These are phyloP conservation scores for Paratrypauchen microcephalus DNA, from an alignment of 2,797 vertebrate genomes.

Conservation along the genomic window DNA sequence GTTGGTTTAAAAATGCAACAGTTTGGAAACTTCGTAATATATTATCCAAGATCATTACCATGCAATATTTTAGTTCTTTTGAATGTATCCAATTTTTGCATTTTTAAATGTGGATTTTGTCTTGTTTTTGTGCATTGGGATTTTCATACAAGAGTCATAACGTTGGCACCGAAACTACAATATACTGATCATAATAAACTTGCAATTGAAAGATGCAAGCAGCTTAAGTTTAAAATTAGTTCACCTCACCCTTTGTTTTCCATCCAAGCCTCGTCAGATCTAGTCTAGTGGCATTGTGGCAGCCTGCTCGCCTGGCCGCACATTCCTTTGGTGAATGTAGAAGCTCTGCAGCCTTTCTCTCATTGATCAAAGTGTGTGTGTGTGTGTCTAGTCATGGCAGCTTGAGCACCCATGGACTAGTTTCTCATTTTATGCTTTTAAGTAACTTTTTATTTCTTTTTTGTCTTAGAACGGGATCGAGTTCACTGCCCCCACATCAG, in stretches of 20 bases:
- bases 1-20: background rate
- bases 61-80: background rate
- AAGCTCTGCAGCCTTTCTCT: slow-evolving; percentile 38
- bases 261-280: slow-evolving; percentile 5
- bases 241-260: slow-evolving; percentile 10
- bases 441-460: slow-evolving; percentile 19
- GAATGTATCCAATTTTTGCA: background rate
- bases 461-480: slow-evolving; percentile 53
- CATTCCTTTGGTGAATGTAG: slow-evolving; percentile 5
- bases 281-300: slow-evolving; percentile 10
- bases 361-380: background rate
- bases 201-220: background rate
- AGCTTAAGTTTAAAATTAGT: background rate
- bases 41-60: background rate
- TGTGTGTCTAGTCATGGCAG: slow-evolving; percentile 12
- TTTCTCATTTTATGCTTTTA: background rate
- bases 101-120: background rate
- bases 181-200: background rate
- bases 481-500: slow-evolving; percentile 35
- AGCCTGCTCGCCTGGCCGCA: slow-evolving; percentile 4
- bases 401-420: slow-evolving; percentile 2
- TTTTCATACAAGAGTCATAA: background rate
- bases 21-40: background rate
- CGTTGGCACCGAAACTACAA: background rate
- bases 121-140: background rate